Base-by-base conservation (phyloP, 2,888 invertebrate species). In the Lacanobia wlatinum region DNA sequence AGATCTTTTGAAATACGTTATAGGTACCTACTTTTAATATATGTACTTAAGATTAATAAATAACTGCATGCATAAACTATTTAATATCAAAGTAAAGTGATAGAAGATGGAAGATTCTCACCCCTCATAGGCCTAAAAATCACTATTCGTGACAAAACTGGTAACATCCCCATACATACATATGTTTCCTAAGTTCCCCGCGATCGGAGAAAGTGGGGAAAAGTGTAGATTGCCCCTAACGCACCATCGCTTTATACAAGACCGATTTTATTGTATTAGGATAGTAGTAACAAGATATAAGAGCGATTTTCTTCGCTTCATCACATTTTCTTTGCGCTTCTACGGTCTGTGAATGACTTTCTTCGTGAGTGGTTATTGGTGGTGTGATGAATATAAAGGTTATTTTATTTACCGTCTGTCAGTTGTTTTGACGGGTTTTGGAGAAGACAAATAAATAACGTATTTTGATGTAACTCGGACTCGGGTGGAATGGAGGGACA, bases 101-200 rank as follows among this genome's bases (percentile, higher is more conserved):
- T 67, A 73, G 38, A 69, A 75, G 46, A 55, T n/a, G 48, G 43
- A 53, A 43, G 46, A 69, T 73, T 66, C 56, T 70, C 60, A 58
- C 76, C 73, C 79, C 79, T 71, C 67, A 34, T 38, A 34, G 58
- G 63, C 56, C 74, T 63, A 70, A 78, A 81, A 87, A 85, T 86
- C 81, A 84, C 78, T 68, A 76, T 78, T 87, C 83, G 82, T 82
- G 83, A 85, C 83, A 84, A 78, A 80, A 85, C 79, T 86, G 73
- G 68, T 21, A 85, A 84, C 79, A 71, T 76, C 73, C 79, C 76
- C 73, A 85, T 82, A 82, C 85, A 86, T 87, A 87, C 82, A 86
- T 87, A 87, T 80, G 86, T 78, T 77, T 38, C 50, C n/a, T 70
- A 79, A 80, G 73, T 74, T 80, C 43, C 76, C 76, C 68, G 50